Evolutionary conservation across 2,113 vertebrate genomes (phyloP).

Genomic region (Triplophysa dalaica): DNA sequence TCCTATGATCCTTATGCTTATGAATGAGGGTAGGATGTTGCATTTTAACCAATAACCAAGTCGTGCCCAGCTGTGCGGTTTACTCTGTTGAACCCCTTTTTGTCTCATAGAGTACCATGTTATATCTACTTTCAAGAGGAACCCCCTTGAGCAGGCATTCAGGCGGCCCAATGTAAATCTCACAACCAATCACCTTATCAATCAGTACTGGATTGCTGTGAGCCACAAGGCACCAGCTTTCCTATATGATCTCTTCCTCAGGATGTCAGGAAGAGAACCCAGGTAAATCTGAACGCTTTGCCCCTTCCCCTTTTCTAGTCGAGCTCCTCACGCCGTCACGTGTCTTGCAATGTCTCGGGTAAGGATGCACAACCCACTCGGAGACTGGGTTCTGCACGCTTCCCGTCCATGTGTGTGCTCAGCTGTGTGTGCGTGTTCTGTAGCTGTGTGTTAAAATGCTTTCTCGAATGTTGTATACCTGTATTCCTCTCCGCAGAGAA

Average conservation of each 20-base stretch:
- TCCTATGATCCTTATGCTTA: background rate
- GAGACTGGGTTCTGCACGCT: slow-evolving; percentile 70
- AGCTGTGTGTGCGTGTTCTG: slow-evolving; percentile 48
- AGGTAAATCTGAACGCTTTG: slow-evolving; percentile 88
- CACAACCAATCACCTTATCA: slow-evolving; percentile 99
- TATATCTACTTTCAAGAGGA: slow-evolving; percentile 99
- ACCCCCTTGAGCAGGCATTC: slow-evolving; percentile 99
- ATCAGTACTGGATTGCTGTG: slow-evolving; percentile 99
- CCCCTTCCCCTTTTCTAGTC: slow-evolving; percentile 51
- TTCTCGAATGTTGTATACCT: slow-evolving; percentile 57
- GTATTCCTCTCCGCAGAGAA: slow-evolving; percentile 84
- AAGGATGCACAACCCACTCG: slow-evolving; percentile 67
- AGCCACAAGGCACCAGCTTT: slow-evolving; percentile 99
- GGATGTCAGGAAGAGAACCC: slow-evolving; percentile 98
- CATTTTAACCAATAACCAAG: slow-evolving; percentile 2
- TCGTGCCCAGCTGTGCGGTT: slow-evolving; percentile 45
- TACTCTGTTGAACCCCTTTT: slow-evolving; percentile 73
- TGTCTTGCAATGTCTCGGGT: slow-evolving; percentile 55
- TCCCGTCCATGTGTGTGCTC: background rate
- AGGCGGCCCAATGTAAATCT: slow-evolving; percentile 99
- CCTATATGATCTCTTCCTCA: slow-evolving; percentile 99
- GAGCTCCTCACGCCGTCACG: slow-evolving; percentile 51
- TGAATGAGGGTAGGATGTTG: background rate
- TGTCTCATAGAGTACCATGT: slow-evolving; percentile 99
- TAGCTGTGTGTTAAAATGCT: slow-evolving; percentile 59